Percentiles rank a stretch among this genome's conserved stretches.
These are phyloP conservation scores for Xiphorhynchus erythropygius DNA, from an alignment of 2,797 vertebrate genomes.

Conservation along the genomic window DNA sequence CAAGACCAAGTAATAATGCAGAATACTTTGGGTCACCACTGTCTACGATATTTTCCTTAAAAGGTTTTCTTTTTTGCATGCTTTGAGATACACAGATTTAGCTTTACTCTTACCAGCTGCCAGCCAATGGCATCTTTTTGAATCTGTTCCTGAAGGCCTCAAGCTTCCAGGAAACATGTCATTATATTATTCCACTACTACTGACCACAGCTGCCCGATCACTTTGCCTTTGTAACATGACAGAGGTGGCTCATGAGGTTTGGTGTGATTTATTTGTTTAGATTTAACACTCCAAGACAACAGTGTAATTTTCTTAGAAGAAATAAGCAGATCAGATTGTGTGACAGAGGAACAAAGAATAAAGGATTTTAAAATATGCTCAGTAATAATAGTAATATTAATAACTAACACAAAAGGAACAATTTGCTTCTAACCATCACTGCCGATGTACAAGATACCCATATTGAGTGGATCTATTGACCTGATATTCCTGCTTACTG, in stretches of 20 bases:
- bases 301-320: neutral
- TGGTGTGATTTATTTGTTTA: neutral
- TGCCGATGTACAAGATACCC: neutral
- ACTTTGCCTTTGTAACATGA: neutral
- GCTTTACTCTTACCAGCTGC: neutral
- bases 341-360: neutral
- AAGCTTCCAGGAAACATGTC: neutral
- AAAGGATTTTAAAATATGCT: neutral
- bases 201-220: neutral
- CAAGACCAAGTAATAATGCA: neutral
- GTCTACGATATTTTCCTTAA: neutral
- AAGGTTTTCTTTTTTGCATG: neutral
- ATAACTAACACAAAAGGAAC: neutral
- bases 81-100: neutral
- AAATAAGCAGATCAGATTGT: neutral
- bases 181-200: neutral
- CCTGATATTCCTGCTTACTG: conserved; percentile 30
- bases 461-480: neutral
- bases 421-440: neutral
- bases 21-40: neutral
- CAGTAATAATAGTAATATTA: neutral
- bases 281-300: neutral
- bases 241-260: neutral
- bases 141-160: neutral
- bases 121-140: neutral